A percentile compares a stretch with the other conserved stretches of the same genome.
phyloP scores from a whole-genome alignment of 2,888 invertebrate species.

The Cerceris rybyensis region DNA sequence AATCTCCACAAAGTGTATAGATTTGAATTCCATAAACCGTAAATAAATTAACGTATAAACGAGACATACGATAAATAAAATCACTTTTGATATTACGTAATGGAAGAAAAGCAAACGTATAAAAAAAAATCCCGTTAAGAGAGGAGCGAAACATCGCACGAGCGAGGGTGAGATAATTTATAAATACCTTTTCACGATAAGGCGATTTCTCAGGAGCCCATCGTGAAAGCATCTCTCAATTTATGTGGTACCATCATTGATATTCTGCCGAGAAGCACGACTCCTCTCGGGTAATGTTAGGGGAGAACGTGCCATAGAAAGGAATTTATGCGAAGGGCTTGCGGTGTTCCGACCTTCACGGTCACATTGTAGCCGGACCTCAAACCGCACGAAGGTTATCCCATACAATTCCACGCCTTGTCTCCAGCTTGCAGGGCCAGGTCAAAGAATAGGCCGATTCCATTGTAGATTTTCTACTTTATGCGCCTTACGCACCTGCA shows the following conservation, averaged over 20 bases:
- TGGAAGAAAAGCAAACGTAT: too few relatives aligned
- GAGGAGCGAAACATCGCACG: not conserved
- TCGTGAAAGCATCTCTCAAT: slow-evolving; percentile 46
- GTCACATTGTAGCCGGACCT: slow-evolving; percentile 62
- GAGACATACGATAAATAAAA: too few relatives aligned
- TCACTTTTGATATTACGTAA: too few relatives aligned
- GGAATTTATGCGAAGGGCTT: slow-evolving; percentile 65
- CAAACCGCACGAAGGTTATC: slow-evolving; percentile 60
- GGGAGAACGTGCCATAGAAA: slow-evolving; percentile 54
- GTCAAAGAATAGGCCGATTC: slow-evolving; percentile 43
- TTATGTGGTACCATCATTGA: slow-evolving; percentile 57
- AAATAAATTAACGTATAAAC: too few relatives aligned
- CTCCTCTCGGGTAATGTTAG: slow-evolving; percentile 45
- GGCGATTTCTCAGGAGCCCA: slow-evolving; percentile 38
- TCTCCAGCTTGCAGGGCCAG: slow-evolving; percentile 24
- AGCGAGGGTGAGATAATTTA: slow-evolving; percentile 22
- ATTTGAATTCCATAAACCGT: too few relatives aligned
- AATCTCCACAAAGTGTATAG: too few relatives aligned
- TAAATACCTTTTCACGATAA: slow-evolving; percentile 16
- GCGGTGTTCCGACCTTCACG: slow-evolving; percentile 65
- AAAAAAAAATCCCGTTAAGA: too few relatives aligned
- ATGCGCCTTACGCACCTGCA: slow-evolving; percentile 6
- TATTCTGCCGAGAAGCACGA: slow-evolving; percentile 52
- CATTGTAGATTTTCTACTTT: slow-evolving; percentile 20
- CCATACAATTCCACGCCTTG: slow-evolving; percentile 53